phyloP scores from a whole-genome alignment of 2,888 invertebrate species.

The Tortrix viridana region DNA sequence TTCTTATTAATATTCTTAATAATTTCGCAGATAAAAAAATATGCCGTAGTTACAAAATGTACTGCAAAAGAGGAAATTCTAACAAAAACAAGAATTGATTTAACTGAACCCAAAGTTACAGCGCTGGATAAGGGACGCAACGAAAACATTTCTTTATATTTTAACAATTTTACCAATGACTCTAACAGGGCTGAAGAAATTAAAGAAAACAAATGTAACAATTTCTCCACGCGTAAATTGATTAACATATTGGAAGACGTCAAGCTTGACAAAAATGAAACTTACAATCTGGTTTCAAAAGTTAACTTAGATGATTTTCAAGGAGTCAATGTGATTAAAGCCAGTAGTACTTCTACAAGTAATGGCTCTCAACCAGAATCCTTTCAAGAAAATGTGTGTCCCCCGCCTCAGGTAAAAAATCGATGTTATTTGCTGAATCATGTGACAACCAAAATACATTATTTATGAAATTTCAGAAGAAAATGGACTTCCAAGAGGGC shows the following conservation, averaged over 20 bases:
- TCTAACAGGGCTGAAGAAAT: constrained; percentile 37
- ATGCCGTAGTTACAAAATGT: constrained; percentile 45
- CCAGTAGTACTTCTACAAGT: constrained; percentile 37
- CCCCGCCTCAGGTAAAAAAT: not conserved
- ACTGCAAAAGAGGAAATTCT: constrained; percentile 40
- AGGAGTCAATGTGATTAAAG: constrained; percentile 54
- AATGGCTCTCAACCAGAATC: not conserved
- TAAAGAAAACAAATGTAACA: constrained; percentile 43
- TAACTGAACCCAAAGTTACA: constrained; percentile 39
- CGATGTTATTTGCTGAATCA: no score
- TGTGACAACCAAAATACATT: not conserved
- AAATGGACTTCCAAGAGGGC: constrained; percentile 40
- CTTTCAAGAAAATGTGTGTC: constrained; percentile 6
- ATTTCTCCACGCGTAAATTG: constrained; percentile 64
- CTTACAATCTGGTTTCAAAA: constrained; percentile 59
- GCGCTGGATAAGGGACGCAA: constrained; percentile 41
- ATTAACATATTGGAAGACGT: constrained; percentile 72
- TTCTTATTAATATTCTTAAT: not conserved
- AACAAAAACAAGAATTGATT: constrained; percentile 38
- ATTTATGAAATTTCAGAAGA: constrained; percentile 18
- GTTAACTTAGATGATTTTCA: constrained; percentile 56
- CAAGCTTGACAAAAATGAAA: constrained; percentile 57
- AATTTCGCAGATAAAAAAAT: constrained; percentile 55
- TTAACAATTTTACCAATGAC: constrained; percentile 45
- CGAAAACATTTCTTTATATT: constrained; percentile 53